Conservation (phyloP, 2,113 vertebrate species). For the Sinocyclocheilus rhinocerous region DNA sequence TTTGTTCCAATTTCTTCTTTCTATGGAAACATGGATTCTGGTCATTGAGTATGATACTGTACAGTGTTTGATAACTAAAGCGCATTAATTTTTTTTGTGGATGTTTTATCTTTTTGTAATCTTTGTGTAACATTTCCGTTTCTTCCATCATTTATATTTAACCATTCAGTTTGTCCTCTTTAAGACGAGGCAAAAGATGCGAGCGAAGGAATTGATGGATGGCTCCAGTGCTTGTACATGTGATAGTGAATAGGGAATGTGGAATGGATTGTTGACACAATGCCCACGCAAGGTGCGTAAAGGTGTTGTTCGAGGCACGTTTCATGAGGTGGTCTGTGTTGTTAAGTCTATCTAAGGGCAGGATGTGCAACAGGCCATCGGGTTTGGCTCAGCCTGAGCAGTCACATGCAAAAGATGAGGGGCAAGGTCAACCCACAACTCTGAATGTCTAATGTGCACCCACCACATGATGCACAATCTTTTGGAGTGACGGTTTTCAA, state of each 20-base stretch:
- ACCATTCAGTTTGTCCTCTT: constrained; percentile 49
- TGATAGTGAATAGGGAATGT: neutral
- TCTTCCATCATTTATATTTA: constrained; percentile 61
- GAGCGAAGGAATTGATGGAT: neutral
- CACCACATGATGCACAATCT: neutral
- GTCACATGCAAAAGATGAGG: constrained; percentile 34
- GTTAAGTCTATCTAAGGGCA: constrained; percentile 15
- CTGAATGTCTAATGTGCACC: constrained; percentile 4
- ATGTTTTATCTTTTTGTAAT: constrained; percentile 67
- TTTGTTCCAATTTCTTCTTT: constrained; percentile 71
- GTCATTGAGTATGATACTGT: constrained; percentile 76
- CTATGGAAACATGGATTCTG: constrained; percentile 73
- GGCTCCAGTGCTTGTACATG: neutral
- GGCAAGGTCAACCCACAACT: constrained; percentile 29
- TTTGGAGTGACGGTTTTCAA: neutral
- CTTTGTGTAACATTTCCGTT: constrained; percentile 58
- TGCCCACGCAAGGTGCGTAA: neutral
- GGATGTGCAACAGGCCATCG: neutral
- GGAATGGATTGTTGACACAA: constrained; percentile 3
- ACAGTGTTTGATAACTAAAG: constrained; percentile 76
- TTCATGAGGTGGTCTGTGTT: neutral
- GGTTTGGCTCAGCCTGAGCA: constrained; percentile 21
- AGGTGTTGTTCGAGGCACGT: neutral
- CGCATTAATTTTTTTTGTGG: constrained; percentile 66
- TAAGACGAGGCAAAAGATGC: constrained; percentile 34